phyloP scores from a whole-genome alignment of 2,113 vertebrate genomes.

The Leucosticte australis region DNA sequence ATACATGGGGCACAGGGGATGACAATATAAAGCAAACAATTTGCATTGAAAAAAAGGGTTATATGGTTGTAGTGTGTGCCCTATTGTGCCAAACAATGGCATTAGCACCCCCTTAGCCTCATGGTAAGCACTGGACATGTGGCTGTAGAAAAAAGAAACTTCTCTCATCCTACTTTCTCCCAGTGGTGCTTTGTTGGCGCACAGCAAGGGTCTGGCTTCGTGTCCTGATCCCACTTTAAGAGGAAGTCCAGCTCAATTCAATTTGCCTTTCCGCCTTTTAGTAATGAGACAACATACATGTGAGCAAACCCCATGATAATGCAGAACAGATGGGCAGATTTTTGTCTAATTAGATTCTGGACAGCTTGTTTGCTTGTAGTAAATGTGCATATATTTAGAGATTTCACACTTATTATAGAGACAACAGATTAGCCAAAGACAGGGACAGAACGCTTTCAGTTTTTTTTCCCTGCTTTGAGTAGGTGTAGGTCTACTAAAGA shows the following conservation, averaged over 20 bases:
- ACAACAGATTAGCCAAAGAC: constrained; percentile 65
- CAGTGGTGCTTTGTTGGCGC: constrained; percentile 83
- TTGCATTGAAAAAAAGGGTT: constrained; percentile 79
- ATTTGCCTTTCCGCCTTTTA: constrained; percentile 81
- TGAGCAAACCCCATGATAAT: constrained; percentile 76
- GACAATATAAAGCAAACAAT: constrained; percentile 77
- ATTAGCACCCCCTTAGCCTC: constrained; percentile 83
- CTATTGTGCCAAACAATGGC: constrained; percentile 79
- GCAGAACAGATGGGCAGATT: constrained; percentile 82
- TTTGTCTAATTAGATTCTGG: constrained; percentile 83
- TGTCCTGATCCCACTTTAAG: constrained; percentile 78
- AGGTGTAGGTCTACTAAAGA: not conserved
- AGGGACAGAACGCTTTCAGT: not conserved
- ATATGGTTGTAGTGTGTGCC: constrained; percentile 74
- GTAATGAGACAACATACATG: constrained; percentile 72
- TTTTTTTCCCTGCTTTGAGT: not conserved
- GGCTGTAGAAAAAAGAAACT: constrained; percentile 82
- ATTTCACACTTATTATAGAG: constrained; percentile 79
- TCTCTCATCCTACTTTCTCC: constrained; percentile 72
- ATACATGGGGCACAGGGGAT: constrained; percentile 78
- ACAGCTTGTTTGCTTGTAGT: constrained; percentile 69
- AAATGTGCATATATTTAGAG: constrained; percentile 70
- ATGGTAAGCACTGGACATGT: constrained; percentile 84
- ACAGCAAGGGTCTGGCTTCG: constrained; percentile 84
- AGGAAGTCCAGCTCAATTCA: constrained; percentile 80